These are phyloP conservation scores for Drosophila ficusphila DNA, from an alignment of 1,140 invertebrate genomes.

Conservation along the genomic window DNA sequence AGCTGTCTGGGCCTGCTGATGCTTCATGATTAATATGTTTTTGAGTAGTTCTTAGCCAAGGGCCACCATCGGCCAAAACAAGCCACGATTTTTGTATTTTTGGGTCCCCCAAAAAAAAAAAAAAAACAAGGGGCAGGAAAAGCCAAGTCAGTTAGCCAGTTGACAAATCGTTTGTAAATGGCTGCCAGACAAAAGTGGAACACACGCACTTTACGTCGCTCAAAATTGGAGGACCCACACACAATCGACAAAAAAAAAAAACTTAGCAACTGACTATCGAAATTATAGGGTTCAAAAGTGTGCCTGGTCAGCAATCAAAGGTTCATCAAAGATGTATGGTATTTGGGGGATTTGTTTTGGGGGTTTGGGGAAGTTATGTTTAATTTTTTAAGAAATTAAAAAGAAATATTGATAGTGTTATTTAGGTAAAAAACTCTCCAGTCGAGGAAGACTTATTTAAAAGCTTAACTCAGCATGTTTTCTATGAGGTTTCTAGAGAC, in stretches of 20 bases:
- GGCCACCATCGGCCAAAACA: constrained; percentile 55
- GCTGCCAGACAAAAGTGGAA: constrained; percentile 78
- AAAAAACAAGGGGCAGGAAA: constrained; percentile 22
- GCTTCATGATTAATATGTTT: constrained; percentile 78
- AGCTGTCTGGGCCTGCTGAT: constrained; percentile 43
- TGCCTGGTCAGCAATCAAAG: constrained; percentile 17
- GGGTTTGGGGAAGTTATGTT: background rate
- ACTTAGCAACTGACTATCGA: constrained; percentile 4
- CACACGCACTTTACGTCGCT: constrained; percentile 63
- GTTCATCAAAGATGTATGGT: constrained; percentile 27
- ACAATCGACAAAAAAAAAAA: background rate
- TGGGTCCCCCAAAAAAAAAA: constrained; percentile 5
- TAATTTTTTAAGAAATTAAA: background rate
- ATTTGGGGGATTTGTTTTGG: background rate
- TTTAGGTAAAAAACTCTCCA: no score
- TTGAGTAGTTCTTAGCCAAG: constrained; percentile 76
- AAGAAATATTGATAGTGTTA: no score
- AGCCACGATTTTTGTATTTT: constrained; percentile 36
- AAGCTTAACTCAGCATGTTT: no score
- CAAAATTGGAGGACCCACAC: constrained; percentile 1
- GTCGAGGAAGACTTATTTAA: no score
- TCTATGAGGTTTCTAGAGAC: background rate
- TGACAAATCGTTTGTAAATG: constrained; percentile 79
- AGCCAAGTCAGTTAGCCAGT: constrained; percentile 37
- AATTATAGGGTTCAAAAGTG: constrained; percentile 18